Evolutionary conservation across 2,888 invertebrate species (phyloP).

Genomic region (Hypena proboscidalis): DNA sequence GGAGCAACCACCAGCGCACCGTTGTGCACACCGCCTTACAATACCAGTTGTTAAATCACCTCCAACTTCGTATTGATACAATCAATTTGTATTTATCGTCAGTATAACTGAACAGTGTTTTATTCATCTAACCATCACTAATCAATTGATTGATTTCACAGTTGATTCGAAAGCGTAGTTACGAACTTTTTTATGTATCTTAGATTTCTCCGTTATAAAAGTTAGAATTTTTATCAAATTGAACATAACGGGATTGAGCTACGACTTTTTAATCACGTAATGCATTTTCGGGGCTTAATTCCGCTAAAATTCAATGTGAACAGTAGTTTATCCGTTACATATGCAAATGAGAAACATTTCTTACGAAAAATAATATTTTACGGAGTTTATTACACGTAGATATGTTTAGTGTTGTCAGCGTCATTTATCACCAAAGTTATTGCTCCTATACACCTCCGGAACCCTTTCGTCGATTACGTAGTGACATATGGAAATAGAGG

Average conservation of each 20-base stretch:
- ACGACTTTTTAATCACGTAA: constrained; percentile 39
- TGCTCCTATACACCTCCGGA: constrained; percentile 10
- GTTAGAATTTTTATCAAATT: constrained; percentile 32
- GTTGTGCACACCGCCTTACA: constrained; percentile 32
- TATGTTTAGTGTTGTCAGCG: constrained; percentile 6
- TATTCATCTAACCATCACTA: constrained; percentile 47
- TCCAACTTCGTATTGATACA: constrained; percentile 41
- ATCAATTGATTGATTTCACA: constrained; percentile 59
- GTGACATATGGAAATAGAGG: constrained; percentile 27
- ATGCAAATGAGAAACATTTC: constrained; percentile 19
- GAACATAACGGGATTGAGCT: constrained; percentile 32
- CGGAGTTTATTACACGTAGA: constrained; percentile 7
- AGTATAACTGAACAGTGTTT: constrained; percentile 45
- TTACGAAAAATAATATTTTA: constrained; percentile 7
- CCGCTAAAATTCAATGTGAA: constrained; percentile 21
- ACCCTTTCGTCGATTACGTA: constrained; percentile 21
- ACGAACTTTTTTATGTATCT: constrained; percentile 41
- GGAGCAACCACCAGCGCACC: constrained; percentile 8
- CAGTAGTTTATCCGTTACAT: constrained; percentile 14
- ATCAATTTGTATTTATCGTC: constrained; percentile 52
- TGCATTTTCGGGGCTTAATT: constrained; percentile 15
- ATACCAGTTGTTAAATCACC: constrained; percentile 30
- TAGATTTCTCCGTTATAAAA: constrained; percentile 48
- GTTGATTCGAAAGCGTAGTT: constrained; percentile 54
- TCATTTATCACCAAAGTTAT: constrained; percentile 9